phyloP scores from a whole-genome alignment of 53 echinoderm and acorn worm genomes.

The Echinometra lucunter region DNA sequence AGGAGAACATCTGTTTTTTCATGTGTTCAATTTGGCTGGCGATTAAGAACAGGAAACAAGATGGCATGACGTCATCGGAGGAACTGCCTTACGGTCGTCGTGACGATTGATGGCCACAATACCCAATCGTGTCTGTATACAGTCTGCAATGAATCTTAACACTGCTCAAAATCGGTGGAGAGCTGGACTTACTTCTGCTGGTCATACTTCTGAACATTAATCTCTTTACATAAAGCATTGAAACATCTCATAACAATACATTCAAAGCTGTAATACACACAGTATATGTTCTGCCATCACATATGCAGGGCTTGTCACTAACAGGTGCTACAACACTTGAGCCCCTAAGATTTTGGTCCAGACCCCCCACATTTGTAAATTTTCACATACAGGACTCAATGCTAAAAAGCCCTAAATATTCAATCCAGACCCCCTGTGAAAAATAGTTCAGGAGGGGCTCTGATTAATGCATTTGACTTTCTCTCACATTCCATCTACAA shows the following conservation, averaged over 20 bases:
- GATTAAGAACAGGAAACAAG: conserved; percentile 66
- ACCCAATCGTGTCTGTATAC: background rate
- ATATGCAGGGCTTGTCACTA: background rate
- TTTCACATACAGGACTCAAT: too few relatives aligned
- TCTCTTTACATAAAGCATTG: background rate
- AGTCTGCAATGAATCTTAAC: background rate
- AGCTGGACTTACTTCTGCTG: background rate
- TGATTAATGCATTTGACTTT: too few relatives aligned
- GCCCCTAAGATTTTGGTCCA: too few relatives aligned
- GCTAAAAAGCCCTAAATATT: too few relatives aligned
- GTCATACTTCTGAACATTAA: too few relatives aligned
- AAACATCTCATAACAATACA: background rate
- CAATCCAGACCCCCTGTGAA: too few relatives aligned
- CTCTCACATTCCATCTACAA: too few relatives aligned
- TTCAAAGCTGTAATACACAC: background rate
- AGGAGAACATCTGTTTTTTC: conserved; percentile 52
- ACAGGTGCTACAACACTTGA: too few relatives aligned
- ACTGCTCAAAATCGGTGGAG: background rate
- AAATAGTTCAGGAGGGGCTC: too few relatives aligned
- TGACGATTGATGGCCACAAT: conserved; percentile 41
- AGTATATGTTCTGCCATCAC: background rate
- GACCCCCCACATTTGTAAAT: too few relatives aligned
- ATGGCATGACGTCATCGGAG: conserved; percentile 16
- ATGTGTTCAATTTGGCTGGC: background rate
- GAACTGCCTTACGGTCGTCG: conserved; percentile 22